Conservation (phyloP, 92 coral and sea anemone genomes). For the Scolanthus callimorphus region DNA sequence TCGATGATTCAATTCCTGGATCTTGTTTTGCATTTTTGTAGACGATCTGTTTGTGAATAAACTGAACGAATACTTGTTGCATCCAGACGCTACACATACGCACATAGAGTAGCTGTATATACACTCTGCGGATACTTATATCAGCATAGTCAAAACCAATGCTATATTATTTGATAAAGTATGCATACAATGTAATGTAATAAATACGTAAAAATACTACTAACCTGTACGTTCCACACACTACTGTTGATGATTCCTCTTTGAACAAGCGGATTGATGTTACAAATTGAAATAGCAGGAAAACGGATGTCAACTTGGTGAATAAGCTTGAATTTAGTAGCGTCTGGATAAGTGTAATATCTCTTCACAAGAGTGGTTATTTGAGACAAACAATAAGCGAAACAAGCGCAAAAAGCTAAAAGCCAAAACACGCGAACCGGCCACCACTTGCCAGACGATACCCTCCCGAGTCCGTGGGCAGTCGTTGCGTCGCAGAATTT, state of each 20-base stretch:
- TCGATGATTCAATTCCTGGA: no score
- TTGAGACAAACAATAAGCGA: not conserved
- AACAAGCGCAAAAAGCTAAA: not conserved
- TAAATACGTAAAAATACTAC: no score
- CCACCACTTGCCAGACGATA: not conserved
- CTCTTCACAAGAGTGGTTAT: not conserved
- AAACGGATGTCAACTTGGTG: not conserved
- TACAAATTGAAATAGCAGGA: not conserved
- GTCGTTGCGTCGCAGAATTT: not conserved
- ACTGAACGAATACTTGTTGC: no score
- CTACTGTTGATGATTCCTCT: not conserved
- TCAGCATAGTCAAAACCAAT: no score
- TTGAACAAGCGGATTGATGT: not conserved
- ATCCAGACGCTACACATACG: no score
- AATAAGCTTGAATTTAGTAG: not conserved
- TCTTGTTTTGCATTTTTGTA: no score
- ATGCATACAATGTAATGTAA: no score
- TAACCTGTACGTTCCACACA: not conserved
- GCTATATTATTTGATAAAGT: no score
- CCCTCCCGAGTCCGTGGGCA: not conserved
- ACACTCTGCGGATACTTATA: no score
- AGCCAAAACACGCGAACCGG: not conserved
- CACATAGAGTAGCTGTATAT: no score
- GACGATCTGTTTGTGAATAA: no score
- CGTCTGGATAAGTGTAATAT: not conserved